Conservation (phyloP, 2,888 invertebrate genomes). For the Heteromurus nitidus region DNA sequence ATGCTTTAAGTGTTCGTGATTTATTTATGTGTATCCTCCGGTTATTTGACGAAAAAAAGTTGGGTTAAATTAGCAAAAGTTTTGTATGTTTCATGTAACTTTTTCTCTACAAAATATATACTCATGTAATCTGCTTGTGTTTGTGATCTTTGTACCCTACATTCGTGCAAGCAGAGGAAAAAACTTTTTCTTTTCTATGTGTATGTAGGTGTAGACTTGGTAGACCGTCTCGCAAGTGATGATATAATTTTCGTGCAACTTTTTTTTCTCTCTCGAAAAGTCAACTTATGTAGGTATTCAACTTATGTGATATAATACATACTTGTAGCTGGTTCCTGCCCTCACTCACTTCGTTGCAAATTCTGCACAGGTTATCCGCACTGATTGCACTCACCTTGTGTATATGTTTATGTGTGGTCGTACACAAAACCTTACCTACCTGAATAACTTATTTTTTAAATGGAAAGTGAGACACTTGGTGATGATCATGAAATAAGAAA, state of each 20-base stretch:
- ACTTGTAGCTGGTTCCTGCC: neutral
- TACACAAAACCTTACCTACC: constrained; percentile 9
- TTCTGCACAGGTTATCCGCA: neutral
- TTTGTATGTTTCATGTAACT: too few species aligned
- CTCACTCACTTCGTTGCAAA: neutral
- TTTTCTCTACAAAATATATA: too few species aligned
- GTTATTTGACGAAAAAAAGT: too few species aligned
- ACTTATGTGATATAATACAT: neutral
- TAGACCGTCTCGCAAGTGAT: too few species aligned
- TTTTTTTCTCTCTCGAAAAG: neutral
- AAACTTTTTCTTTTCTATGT: neutral
- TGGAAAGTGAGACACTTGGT: constrained; percentile 15
- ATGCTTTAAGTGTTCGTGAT: too few species aligned
- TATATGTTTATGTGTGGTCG: neutral
- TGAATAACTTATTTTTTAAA: constrained; percentile 9
- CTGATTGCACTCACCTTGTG: neutral
- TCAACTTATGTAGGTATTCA: neutral
- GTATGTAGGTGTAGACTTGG: too few species aligned
- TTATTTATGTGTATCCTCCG: too few species aligned
- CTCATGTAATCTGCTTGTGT: too few species aligned
- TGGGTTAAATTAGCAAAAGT: too few species aligned
- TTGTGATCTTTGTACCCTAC: neutral
- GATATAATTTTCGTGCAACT: neutral
- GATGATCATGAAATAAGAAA: neutral
- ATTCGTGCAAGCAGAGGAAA: too few species aligned